Evolutionary conservation across 2,888 invertebrate genomes (phyloP).

Genomic region (Poecilobothrus nobilitatus): DNA sequence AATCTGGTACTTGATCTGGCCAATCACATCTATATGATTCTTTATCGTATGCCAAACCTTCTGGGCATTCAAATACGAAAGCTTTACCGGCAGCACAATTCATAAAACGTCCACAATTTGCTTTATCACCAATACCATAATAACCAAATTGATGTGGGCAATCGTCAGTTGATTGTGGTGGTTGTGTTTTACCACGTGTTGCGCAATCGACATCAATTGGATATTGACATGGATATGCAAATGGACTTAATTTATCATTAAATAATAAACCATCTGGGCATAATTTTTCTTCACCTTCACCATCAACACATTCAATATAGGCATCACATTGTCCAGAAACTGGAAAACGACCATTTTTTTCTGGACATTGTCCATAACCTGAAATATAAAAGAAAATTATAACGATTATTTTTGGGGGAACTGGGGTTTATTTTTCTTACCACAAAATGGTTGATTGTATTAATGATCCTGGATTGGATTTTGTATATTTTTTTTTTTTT

Average conservation of each 20-base stretch:
- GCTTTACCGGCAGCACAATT: conserved; percentile 75
- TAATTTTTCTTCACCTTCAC: conserved; percentile 62
- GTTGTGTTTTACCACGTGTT: conserved; percentile 55
- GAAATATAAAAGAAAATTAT: conserved; percentile 22
- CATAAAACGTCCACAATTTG: conserved; percentile 68
- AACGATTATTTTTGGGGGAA: conserved; percentile 11
- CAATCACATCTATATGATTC: conserved; percentile 72
- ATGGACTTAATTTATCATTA: conserved; percentile 59
- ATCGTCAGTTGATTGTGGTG: conserved; percentile 55
- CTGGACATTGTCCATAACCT: conserved; percentile 48
- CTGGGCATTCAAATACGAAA: conserved; percentile 67
- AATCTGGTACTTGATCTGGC: conserved; percentile 75
- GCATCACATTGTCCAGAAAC: conserved; percentile 64
- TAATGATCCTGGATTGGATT: no score
- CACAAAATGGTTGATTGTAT: not conserved
- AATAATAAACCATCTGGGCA: conserved; percentile 77
- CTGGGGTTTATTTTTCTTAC: conserved; percentile 2
- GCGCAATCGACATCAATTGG: conserved; percentile 73
- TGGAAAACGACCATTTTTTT: conserved; percentile 61
- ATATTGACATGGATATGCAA: conserved; percentile 71
- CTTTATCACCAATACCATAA: conserved; percentile 58
- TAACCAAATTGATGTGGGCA: conserved; percentile 81
- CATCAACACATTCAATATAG: conserved; percentile 64
- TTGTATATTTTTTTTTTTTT: no score
- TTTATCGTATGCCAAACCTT: conserved; percentile 69